These are phyloP conservation scores for Nysson spinosus DNA, from an alignment of 2,888 invertebrate species.

Conservation along the genomic window DNA sequence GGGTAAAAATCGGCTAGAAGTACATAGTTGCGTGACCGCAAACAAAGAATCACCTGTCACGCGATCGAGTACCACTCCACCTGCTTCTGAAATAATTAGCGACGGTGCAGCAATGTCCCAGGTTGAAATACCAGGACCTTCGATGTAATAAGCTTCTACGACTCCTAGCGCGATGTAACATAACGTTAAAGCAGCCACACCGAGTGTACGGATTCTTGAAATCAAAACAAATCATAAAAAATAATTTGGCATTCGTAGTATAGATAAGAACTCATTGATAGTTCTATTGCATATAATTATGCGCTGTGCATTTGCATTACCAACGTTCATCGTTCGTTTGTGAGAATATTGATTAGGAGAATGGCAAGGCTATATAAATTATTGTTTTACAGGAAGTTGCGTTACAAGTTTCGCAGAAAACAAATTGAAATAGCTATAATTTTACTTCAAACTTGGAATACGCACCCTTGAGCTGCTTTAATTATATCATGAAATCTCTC, in stretches of 20 bases:
- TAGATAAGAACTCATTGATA: no score
- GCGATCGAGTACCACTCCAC: slow-evolving; percentile 84
- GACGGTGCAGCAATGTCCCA: slow-evolving; percentile 91
- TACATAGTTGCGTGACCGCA: background rate
- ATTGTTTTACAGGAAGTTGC: no score
- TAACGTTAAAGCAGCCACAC: slow-evolving; percentile 86
- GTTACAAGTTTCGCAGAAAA: no score
- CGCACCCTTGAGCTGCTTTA: slow-evolving; percentile 68
- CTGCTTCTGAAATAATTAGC: slow-evolving; percentile 87
- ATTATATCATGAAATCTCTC: slow-evolving; percentile 67
- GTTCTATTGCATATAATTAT: no score
- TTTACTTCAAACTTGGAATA: background rate
- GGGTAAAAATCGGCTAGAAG: no score
- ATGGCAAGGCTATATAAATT: no score
- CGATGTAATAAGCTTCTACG: slow-evolving; percentile 85
- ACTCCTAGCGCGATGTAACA: slow-evolving; percentile 86
- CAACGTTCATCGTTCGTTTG: no score
- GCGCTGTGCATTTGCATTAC: no score
- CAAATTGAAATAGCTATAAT: background rate
- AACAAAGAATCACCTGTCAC: slow-evolving; percentile 64
- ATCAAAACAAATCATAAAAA: background rate
- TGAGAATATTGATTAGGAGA: no score
- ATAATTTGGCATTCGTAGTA: no score
- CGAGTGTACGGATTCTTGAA: slow-evolving; percentile 82
- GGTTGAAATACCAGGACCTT: slow-evolving; percentile 83